Conservation (phyloP, 2,888 invertebrate species). For the Drosophila bunnanda region DNA sequence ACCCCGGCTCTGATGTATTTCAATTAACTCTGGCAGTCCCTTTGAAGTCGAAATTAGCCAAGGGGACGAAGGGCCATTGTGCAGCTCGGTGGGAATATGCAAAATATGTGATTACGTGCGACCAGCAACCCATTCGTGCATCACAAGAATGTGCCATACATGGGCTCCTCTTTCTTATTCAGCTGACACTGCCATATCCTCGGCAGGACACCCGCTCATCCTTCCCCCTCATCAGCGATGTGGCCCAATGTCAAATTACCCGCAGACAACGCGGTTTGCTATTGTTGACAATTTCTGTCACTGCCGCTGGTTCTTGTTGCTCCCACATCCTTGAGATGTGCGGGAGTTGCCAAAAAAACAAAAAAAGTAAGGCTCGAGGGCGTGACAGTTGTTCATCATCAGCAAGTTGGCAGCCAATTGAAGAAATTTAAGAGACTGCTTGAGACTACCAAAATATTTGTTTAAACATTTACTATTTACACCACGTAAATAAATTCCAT, state of each 20-base stretch:
- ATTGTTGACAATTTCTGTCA: slow-evolving; percentile 71
- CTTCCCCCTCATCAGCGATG: slow-evolving; percentile 15
- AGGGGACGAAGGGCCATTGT: background rate
- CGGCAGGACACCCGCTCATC: background rate
- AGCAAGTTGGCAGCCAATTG: slow-evolving; percentile 36
- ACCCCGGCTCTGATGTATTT: slow-evolving; percentile 7
- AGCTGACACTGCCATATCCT: slow-evolving; percentile 19
- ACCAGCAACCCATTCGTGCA: slow-evolving; percentile 63
- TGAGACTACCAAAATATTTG: slow-evolving; percentile 8
- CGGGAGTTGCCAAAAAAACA: slow-evolving; percentile 38
- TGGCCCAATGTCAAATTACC: slow-evolving; percentile 65
- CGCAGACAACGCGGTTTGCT: slow-evolving; percentile 67
- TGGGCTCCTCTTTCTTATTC: background rate
- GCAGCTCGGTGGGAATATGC: slow-evolving; percentile 21
- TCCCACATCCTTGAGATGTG: slow-evolving; percentile 32
- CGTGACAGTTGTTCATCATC: slow-evolving; percentile 62
- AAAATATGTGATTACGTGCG: slow-evolving; percentile 61
- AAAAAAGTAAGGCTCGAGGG: slow-evolving; percentile 32
- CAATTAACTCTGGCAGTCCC: slow-evolving; percentile 36
- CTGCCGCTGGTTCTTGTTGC: slow-evolving; percentile 13
- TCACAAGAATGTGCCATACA: slow-evolving; percentile 39
- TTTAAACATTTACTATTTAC: background rate
- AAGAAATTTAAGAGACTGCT: background rate
- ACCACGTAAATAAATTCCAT: background rate
- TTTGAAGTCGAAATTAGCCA: slow-evolving; percentile 46